Percentiles rank a stretch among this genome's conserved stretches.
phyloP scores from a whole-genome alignment of 2,888 invertebrate species.

The Nephrotoma appendiculata region DNA sequence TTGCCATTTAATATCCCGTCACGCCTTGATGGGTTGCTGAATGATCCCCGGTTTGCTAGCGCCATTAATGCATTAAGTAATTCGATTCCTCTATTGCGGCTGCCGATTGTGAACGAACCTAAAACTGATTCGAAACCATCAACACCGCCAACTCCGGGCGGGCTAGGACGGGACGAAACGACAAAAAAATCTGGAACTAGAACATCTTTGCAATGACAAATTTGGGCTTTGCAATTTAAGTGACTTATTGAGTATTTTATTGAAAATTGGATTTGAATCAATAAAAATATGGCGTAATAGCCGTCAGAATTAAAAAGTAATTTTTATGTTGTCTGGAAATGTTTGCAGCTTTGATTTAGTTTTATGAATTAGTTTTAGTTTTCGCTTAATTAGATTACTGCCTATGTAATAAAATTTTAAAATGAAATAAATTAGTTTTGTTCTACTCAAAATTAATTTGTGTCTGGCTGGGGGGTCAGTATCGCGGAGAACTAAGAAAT shows the following conservation, averaged over 20 bases:
- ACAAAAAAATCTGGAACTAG: neutral
- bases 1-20: neutral
- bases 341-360: too few relatives aligned
- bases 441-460: too few relatives aligned
- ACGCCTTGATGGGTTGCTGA: neutral
- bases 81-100: neutral
- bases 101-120: neutral
- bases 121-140: neutral
- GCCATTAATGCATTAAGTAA: neutral
- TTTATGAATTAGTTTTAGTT: too few relatives aligned
- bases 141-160: neutral
- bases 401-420: too few relatives aligned
- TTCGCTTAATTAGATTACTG: too few relatives aligned
- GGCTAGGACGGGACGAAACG: neutral
- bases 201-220: neutral
- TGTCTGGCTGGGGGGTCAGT: too few relatives aligned
- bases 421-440: too few relatives aligned
- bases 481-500: too few relatives aligned
- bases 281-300: neutral
- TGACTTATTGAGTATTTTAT: neutral
- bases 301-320: neutral
- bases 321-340: too few relatives aligned
- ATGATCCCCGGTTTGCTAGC: neutral
- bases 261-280: neutral
- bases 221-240: neutral